These are phyloP conservation scores for Phocides pigmalion DNA, from an alignment of 1,140 invertebrate genomes.

Conservation along the genomic window DNA sequence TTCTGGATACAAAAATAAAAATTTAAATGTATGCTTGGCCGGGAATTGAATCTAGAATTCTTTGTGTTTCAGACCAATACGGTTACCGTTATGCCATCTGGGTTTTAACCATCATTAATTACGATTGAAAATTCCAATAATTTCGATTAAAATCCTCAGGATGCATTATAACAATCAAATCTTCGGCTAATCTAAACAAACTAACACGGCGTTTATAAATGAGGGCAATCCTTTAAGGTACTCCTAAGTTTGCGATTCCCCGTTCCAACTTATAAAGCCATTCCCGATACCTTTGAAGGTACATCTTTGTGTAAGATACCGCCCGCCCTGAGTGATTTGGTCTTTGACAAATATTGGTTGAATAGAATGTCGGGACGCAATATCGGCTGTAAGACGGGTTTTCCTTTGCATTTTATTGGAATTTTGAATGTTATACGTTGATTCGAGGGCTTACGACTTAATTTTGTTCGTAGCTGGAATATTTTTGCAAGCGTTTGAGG, in stretches of 20 bases:
- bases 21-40: no score
- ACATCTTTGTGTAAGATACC: conserved; percentile 26
- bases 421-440: conserved; percentile 37
- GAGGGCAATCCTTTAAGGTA: conserved; percentile 1
- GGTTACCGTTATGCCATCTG: no score
- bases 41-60: no score
- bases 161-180: no score
- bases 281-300: conserved; percentile 10
- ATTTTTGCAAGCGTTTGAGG: no score
- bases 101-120: no score
- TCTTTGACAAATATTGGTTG: conserved; percentile 60
- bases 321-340: conserved; percentile 41
- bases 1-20: no score
- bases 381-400: conserved; percentile 46
- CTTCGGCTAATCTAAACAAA: no score
- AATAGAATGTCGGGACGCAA: conserved; percentile 50
- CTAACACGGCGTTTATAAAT: neutral
- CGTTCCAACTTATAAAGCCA: conserved; percentile 4
- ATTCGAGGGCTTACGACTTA: conserved; percentile 24
- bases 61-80: no score
- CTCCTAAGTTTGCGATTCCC: conserved; percentile 2
- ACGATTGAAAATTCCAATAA: no score
- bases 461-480: no score
- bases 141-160: no score
- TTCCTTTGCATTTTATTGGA: conserved; percentile 48